phyloP scores from a whole-genome alignment of 1,140 invertebrate species.

The Helicoverpa zea region DNA sequence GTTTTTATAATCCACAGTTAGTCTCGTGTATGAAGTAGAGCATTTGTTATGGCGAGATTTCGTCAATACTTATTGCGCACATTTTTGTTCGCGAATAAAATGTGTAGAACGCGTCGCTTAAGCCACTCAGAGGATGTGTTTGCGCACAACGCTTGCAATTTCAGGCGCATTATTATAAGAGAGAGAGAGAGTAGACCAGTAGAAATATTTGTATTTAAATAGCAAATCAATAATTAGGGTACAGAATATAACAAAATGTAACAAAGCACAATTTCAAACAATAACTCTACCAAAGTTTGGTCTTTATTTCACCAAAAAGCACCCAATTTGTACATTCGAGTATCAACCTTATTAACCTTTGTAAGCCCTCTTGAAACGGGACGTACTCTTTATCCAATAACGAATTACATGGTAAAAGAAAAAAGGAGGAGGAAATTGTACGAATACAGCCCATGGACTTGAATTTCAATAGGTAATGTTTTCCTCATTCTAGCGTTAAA shows the following conservation, averaged over 20 bases:
- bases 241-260: neutral
- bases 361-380: constrained; percentile 15
- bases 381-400: constrained; percentile 32
- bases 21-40: no score
- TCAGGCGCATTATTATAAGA: no score
- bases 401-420: constrained; percentile 26
- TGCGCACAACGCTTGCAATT: no score
- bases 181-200: no score
- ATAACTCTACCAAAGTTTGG: neutral
- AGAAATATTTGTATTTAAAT: no score
- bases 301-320: constrained; percentile 2
- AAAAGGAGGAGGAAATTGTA: constrained; percentile 18
- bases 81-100: no score
- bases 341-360: constrained; percentile 36
- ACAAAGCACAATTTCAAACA: neutral
- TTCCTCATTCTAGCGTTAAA: constrained; percentile 2
- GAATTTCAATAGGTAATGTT: constrained; percentile 6
- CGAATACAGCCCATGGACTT: constrained; percentile 1
- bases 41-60: no score
- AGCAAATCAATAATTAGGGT: no score
- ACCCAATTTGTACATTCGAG: constrained; percentile 28
- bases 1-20: no score
- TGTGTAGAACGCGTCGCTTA: no score
- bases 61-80: no score
- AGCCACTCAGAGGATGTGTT: no score